Percentiles rank a stretch among this genome's conserved stretches.
phyloP scores from a whole-genome alignment of 37 sponge, comb jelly and placozoan genomes.

The Aplysina aerophoba region DNA sequence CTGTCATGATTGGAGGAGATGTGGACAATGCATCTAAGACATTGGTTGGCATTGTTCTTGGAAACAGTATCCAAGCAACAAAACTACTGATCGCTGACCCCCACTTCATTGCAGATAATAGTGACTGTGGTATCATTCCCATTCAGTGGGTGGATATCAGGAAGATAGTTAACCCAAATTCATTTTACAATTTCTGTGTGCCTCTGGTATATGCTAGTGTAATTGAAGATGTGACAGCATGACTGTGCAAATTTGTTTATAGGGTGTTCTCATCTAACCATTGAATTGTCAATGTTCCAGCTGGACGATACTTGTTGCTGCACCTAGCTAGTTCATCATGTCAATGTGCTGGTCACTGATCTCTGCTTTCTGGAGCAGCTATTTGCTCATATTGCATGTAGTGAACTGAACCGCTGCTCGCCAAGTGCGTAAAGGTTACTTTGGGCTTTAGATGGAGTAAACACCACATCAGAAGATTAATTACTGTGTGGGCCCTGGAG shows the following conservation, averaged over 20 bases:
- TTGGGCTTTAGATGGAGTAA: too few species aligned
- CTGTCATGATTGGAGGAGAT: conserved; percentile 92
- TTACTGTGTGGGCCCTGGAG: too few species aligned
- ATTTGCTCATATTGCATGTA: too few species aligned
- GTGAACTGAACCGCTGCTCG: too few species aligned
- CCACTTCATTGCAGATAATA: conserved; percentile 34
- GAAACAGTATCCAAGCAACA: neutral
- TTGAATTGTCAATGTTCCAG: too few species aligned
- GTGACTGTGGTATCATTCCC: conserved; percentile 35
- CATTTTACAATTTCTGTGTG: conserved; percentile 27
- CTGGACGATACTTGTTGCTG: too few species aligned
- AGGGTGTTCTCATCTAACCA: too few species aligned
- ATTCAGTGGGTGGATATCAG: conserved; percentile 62
- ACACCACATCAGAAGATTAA: too few species aligned
- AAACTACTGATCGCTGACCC: conserved; percentile 11
- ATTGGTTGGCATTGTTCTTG: conserved; percentile 42
- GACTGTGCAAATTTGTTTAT: neutral
- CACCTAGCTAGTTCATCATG: too few species aligned
- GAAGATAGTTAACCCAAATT: neutral
- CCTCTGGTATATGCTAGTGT: conserved; percentile 9
- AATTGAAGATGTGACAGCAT: neutral
- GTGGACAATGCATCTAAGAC: conserved; percentile 66
- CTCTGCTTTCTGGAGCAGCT: too few species aligned
- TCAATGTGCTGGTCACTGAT: too few species aligned
- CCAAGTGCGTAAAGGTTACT: too few species aligned